Conservation (phyloP, 2,888 invertebrate genomes). For the Aleiodes alternator region DNA sequence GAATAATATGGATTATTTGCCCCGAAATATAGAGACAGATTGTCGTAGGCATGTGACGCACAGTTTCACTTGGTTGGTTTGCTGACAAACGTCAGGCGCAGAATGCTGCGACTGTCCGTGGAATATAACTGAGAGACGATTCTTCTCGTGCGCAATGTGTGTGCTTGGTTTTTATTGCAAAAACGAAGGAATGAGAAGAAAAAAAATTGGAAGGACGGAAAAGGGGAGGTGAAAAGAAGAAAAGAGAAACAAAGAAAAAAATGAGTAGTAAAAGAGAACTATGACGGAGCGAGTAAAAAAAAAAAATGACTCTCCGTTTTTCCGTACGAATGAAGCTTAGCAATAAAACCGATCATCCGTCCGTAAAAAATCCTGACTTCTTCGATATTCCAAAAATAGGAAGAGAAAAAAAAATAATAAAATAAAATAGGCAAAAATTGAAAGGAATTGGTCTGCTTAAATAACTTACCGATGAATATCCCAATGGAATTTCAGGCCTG, state of each 20-base stretch:
- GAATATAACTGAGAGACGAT: conserved; percentile 35
- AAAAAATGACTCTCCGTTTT: conserved; percentile 40
- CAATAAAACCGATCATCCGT: conserved; percentile 52
- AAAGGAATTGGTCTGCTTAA: conserved; percentile 45
- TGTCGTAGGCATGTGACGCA: conserved; percentile 58
- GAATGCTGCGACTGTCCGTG: conserved; percentile 51
- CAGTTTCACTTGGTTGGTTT: conserved; percentile 57
- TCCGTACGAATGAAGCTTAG: conserved; percentile 52
- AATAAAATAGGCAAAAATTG: conserved; percentile 33
- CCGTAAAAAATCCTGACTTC: conserved; percentile 54
- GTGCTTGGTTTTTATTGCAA: conserved; percentile 53
- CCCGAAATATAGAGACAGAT: conserved; percentile 45
- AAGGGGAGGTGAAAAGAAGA: background rate
- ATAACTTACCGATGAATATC: conserved; percentile 43
- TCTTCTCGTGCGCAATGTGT: conserved; percentile 33
- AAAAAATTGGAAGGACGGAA: background rate
- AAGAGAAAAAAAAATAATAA: conserved; percentile 5
- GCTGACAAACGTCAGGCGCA: conserved; percentile 60
- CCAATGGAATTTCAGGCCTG: conserved; percentile 29
- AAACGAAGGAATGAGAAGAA: background rate
- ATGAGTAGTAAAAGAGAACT: conserved; percentile 33
- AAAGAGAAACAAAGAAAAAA: conserved; percentile 26
- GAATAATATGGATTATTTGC: background rate
- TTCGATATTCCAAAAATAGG: conserved; percentile 38
- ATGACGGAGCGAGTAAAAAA: conserved; percentile 16